Base-by-base conservation (phyloP, 2,888 invertebrate genomes). In the Dicycla oo region DNA sequence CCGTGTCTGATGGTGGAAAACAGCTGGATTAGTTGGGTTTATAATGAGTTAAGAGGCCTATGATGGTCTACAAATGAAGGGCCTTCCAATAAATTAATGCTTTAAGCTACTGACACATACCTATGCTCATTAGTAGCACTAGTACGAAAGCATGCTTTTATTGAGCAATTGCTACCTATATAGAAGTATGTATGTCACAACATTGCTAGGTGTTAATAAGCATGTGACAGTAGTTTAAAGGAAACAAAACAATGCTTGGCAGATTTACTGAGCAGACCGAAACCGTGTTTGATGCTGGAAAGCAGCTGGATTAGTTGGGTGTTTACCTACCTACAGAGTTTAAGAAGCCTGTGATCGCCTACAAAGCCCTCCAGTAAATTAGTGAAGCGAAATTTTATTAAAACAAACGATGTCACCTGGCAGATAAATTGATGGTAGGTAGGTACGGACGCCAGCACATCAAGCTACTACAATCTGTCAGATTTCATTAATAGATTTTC, bases 231-330 rank as follows among this genome's bases (percentile, higher is more conserved):
- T n/a, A n/a, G n/a, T n/a, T n/a, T 53, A 23, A 15, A 53, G 23
- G 23, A 53, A 53, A 23, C 51, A 23, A n/a, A 34, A 34, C 34
- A 34, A 4, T 34, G 34, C 34, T 34, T 34, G 34, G 34, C 43
- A 43, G 15, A 43, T 73, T 91, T 82, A 63, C 96, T 95, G 4
- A 97, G 90, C 0, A 95, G 91, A 1, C 97, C 97, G 82, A 95
- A 97, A 23, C 97, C 97, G 79, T 97, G 97, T 78, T 95, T 95
- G 66, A 47, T 60, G 47, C 34, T 3, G 20, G n/a, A n/a, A 38
- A 61, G 40, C 0, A 18, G 40, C 7, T 71, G n/a, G 26, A 49
- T 70, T 47, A 60, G 13, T 38, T 34, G 10, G 20, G 10, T 18
- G 18, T n/a, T n/a, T 30, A 30, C 47, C 1, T 15, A 45, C 6